Base-by-base conservation (phyloP, 2,888 invertebrate genomes). In the Hipparchia sbordonii region DNA sequence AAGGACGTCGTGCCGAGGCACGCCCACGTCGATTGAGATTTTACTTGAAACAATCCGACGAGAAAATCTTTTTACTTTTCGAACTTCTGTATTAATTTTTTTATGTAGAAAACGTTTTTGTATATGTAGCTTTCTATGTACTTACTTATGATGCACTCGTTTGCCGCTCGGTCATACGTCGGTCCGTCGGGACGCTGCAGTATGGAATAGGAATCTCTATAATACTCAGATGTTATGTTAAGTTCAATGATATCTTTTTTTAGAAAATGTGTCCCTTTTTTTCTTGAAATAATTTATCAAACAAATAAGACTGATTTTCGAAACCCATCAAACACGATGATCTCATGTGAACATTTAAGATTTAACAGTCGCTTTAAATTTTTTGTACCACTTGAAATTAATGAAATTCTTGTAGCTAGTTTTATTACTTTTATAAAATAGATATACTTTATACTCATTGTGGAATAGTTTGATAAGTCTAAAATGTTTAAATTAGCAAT, bases 1-100 rank as follows among this genome's bases (percentile, higher is more conserved):
- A 95, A 96, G 78, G 95, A 96, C 82, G 94, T 97, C 77, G 97
- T 97, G 72, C 96, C 97, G 70, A 93, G 95, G 75, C 97, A 96
- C 86, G 97, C 96, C 74, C 96, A 96, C 83, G 88, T 96, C 78
- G 97, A 97, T 91, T 97, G 96, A 95, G 23, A n/a, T 59, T n/a
- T 8, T 39, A 48, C 56, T n/a, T 54, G 65, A 67, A 45, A 46
- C 13, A 67, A 65, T n/a, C 67, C 57, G 33, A 51, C 3, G 46
- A 52, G 2, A 48, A 8, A 8, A 48, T 48, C 48, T 66, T 45
- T 67, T 66, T 56, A 23, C 73, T 68, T 66, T 61, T 67, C n/a
- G 65, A 72, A 67, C 61, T 70, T 51, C 70, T 69, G 56, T 69
- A 67, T 57, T 13, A 33, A 10, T 60, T 72, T 74, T 70, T 71